Evolutionary conservation across 2,113 vertebrate genomes (phyloP).

Genomic region (Pluvianellus socialis): DNA sequence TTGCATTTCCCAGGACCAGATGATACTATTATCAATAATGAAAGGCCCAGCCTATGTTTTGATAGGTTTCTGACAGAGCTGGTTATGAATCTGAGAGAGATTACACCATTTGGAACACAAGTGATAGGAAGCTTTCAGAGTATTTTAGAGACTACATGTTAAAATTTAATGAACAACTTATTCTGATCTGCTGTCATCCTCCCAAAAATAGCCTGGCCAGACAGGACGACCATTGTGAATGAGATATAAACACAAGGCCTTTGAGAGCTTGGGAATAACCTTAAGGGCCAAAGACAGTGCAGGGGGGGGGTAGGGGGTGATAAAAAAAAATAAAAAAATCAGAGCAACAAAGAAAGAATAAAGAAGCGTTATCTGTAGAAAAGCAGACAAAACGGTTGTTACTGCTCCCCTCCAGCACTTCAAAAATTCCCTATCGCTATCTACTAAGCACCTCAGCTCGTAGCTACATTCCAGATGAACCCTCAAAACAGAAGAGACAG

Average conservation of each 20-base stretch:
- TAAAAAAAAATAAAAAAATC: not conserved
- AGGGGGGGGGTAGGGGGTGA: not conserved
- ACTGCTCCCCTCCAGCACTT: not conserved
- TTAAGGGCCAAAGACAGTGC: not conserved
- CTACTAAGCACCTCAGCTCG: not conserved
- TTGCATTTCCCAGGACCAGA: not conserved
- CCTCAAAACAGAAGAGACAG: not conserved
- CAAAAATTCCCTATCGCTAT: not conserved
- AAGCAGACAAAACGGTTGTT: not conserved
- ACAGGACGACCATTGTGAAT: not conserved
- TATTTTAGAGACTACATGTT: slow-evolving; percentile 51
- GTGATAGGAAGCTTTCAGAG: slow-evolving; percentile 56
- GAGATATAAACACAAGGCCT: not conserved
- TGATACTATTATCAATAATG: not conserved
- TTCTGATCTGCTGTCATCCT: slow-evolving; percentile 36
- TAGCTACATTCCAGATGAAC: not conserved
- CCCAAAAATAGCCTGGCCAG: slow-evolving; percentile 58
- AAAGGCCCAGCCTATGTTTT: not conserved
- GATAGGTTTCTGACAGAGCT: not conserved
- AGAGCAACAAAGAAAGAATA: not conserved
- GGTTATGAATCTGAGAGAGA: not conserved
- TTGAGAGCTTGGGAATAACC: not conserved
- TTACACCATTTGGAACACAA: slow-evolving; percentile 31
- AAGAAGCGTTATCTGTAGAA: not conserved
- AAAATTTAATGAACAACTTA: slow-evolving; percentile 61